Evolutionary conservation across 2,888 invertebrate species (phyloP).

Genomic region (Julus scanicus): DNA sequence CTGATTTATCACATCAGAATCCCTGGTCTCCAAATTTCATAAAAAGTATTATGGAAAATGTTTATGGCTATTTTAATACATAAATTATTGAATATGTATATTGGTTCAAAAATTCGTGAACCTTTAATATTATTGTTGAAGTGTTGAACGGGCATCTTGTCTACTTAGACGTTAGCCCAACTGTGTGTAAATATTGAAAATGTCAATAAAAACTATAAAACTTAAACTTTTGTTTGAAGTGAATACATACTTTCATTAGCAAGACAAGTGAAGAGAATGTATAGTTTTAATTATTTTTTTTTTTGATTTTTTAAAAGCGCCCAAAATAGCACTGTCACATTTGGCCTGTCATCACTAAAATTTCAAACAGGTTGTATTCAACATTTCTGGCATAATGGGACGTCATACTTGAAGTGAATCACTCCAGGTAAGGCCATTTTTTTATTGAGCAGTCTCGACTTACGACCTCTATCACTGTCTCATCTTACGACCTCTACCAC

Average conservation of each 20-base stretch:
- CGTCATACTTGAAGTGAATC: too few relatives aligned
- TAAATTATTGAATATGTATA: neutral
- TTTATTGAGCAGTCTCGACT: too few relatives aligned
- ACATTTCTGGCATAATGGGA: too few relatives aligned
- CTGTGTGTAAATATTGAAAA: conserved; percentile 26
- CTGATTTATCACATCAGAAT: neutral
- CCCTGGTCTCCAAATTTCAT: neutral
- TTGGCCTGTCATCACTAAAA: too few relatives aligned
- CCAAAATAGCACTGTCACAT: too few relatives aligned
- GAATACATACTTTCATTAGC: neutral
- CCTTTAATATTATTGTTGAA: neutral
- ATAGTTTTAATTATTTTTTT: too few relatives aligned
- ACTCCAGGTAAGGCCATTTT: too few relatives aligned
- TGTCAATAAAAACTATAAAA: conserved; percentile 36
- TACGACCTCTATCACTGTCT: too few relatives aligned
- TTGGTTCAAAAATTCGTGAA: neutral
- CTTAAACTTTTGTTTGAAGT: neutral
- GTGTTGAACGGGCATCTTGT: neutral
- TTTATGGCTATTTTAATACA: conserved; percentile 4
- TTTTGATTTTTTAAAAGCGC: too few relatives aligned
- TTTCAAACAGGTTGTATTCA: too few relatives aligned
- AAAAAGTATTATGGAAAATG: neutral
- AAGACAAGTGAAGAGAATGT: too few relatives aligned
- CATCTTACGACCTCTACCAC: too few relatives aligned
- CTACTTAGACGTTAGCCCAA: neutral